phyloP scores from a whole-genome alignment of 2,113 vertebrate species.

The Indicator maculatus region DNA sequence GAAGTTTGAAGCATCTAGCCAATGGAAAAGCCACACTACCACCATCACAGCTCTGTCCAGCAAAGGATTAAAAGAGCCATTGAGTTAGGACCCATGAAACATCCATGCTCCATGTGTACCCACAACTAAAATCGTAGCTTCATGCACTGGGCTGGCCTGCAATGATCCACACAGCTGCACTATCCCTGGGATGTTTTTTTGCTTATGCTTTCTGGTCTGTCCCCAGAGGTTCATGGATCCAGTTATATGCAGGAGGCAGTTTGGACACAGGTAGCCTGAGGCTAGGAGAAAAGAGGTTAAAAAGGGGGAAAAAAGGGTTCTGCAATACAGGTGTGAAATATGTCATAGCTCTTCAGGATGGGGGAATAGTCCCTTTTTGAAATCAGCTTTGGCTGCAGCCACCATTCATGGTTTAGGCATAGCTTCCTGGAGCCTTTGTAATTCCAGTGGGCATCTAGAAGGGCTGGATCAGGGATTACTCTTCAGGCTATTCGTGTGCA shows the following conservation, averaged over 20 bases:
- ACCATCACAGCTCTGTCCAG: neutral
- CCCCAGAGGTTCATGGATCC: neutral
- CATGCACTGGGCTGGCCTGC: neutral
- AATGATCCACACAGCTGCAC: neutral
- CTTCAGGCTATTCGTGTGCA: neutral
- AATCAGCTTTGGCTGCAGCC: neutral
- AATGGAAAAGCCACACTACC: neutral
- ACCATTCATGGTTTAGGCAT: neutral
- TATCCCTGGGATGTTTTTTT: neutral
- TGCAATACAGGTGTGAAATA: neutral
- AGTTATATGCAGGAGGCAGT: neutral
- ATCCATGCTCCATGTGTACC: neutral
- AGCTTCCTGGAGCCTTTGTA: neutral
- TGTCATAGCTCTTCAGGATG: neutral
- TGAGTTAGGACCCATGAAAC: neutral
- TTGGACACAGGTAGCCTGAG: rapidly evolving
- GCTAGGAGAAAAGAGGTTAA: neutral
- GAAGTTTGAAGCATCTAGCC: neutral
- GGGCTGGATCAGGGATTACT: neutral
- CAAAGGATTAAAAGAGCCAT: neutral
- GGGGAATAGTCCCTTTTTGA: neutral
- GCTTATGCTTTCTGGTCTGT: neutral
- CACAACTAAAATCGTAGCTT: neutral
- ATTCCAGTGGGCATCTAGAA: neutral
- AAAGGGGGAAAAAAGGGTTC: neutral